Percentiles rank a stretch among this genome's conserved stretches.
These are phyloP conservation scores for Drosophila funebris DNA, from an alignment of 1,140 invertebrate genomes.

Conservation along the genomic window DNA sequence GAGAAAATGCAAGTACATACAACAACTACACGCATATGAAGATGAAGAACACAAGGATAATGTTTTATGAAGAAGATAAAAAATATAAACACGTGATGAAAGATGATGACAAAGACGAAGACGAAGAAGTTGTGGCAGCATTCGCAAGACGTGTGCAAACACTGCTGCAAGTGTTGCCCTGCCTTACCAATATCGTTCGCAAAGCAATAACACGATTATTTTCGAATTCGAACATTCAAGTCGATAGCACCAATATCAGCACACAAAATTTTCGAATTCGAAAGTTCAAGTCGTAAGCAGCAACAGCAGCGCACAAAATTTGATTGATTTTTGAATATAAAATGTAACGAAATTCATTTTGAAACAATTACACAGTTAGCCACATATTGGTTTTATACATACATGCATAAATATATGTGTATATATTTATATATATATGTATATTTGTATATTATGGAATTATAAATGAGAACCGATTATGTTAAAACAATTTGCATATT, in stretches of 20 bases:
- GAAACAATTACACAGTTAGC: not conserved
- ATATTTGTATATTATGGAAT: constrained; percentile 23
- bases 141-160: not conserved
- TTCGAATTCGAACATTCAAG: not conserved
- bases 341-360: constrained; percentile 5
- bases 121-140: not conserved
- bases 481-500: constrained; percentile 13
- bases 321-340: not conserved
- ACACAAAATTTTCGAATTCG: not conserved
- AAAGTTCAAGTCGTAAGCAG: no score
- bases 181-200: constrained; percentile 7
- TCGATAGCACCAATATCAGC: not conserved
- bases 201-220: constrained; percentile 12
- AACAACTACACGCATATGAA: not conserved
- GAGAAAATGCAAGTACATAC: no score
- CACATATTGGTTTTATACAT: not conserved
- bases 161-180: not conserved
- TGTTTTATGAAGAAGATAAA: not conserved
- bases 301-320: not conserved
- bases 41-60: not conserved
- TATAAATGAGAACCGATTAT: constrained; percentile 16
- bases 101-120: not conserved
- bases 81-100: not conserved
- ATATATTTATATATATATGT: constrained; percentile 5
- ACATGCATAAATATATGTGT: constrained; percentile 15